Base-by-base conservation (phyloP, 1,140 invertebrate species). In the Sycobia sp. region DNA sequence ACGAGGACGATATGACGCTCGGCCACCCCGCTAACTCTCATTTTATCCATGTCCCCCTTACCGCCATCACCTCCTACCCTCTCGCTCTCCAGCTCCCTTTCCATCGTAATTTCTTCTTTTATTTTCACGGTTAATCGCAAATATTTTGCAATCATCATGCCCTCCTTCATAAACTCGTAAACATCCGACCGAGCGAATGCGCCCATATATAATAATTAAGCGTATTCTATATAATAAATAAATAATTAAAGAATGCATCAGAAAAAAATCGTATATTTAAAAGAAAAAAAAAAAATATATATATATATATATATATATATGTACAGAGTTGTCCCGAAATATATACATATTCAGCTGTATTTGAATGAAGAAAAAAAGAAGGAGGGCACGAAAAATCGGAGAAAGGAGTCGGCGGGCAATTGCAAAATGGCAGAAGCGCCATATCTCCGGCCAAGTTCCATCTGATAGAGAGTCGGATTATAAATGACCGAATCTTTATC, bases 1-100 rank as follows among this genome's bases (percentile, higher is more conserved):
- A 72, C 71, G 71, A 71, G 72, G 71, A 75, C 73, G 76, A 78
- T 80, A 75, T 74, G 71, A 67, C 67, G 66, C 53, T 65, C 65
- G 51, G 69, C 66, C 67, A 61, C 66, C 62, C 66, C 62, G 47
- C 38, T 32, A 43, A 60, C 36, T 51, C 58, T 50, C 50, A 34
- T 59, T 58, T 65, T 60, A 61, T 49, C 67, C 66, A 32, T 39
- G 29, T 55, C 50, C n/a, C 56, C 11, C 29, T 32, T 32, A 7
- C n/a, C n/a, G 29, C 29, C 29, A 11, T 11, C 29, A 11, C 29
- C 29, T n/a, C 29, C 5, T 32, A 4, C 29, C 5, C 29, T 4
- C 29, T 32, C 29, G 29, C 29, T 32, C 11, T 32, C 29, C 29
- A 32, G 29, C 29, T 49, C 22, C 22, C 11, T 55, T 56, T 59